Conservation (phyloP, 2,113 vertebrate genomes). For the Gulo gulo region DNA sequence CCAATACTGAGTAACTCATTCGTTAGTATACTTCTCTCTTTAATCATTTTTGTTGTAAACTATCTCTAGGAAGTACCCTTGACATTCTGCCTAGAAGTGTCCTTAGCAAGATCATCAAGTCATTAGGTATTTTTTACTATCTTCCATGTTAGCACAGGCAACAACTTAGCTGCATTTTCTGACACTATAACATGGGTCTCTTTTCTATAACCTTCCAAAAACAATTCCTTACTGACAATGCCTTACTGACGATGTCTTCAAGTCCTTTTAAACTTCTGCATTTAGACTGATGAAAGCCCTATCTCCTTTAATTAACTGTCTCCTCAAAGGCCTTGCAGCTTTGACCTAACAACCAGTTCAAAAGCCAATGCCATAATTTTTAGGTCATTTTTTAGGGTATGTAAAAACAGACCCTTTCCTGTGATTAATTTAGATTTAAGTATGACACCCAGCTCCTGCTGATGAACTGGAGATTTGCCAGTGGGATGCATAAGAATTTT, state of each 20-base stretch:
- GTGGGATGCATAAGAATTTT: background rate
- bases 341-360: background rate
- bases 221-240: background rate
- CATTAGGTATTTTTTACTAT: background rate
- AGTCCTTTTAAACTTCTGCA: background rate
- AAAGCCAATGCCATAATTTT: background rate
- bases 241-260: background rate
- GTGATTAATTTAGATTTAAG: background rate
- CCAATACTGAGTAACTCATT: background rate
- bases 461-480: background rate
- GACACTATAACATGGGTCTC: background rate
- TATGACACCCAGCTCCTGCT: background rate
- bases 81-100: background rate
- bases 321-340: background rate
- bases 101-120: background rate
- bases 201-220: background rate
- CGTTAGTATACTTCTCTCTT: background rate
- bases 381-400: background rate
- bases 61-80: background rate
- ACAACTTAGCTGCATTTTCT: background rate
- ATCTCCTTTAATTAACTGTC: background rate
- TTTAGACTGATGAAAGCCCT: background rate
- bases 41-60: background rate
- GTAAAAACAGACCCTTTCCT: background rate
- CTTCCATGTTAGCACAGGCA: background rate